Evolutionary conservation across 92 coral and sea anemone species (phyloP), one percentile per base, ranked within the genome.

Genomic region (Galaxea fascicularis): DNA sequence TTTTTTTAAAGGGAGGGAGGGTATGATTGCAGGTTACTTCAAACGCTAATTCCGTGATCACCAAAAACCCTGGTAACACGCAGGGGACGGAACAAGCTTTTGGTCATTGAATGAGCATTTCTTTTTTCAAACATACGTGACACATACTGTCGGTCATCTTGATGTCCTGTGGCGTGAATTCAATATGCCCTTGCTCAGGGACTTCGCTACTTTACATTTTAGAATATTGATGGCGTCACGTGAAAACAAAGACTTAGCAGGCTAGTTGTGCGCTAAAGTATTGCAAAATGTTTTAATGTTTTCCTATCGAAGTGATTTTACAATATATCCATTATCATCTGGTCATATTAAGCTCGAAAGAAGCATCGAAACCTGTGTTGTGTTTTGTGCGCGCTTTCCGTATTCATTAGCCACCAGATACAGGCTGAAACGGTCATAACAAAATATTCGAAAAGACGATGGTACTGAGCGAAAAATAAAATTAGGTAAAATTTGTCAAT

Each of bases 11-110:
- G 41, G 41, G 41, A 35, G 41, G 41, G 41, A 35, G 41, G 41
- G 41, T 35, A 35, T 35, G 41, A 35, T 35, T 6, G 41, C 41
- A 35, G 60, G 18, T 54, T 54, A 14, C 18, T 15, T 54, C 29
- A 21, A 25, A n/a, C 26, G 29, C 29, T 65, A 26, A 65, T 26
- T 29, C 69, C 73, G 73, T 68, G 51, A 68, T n/a, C 51, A 21
- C 22, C 10, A 25, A 64, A 64, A 64, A 24, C 70, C 70, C 70
- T 28, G 70, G 70, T 64, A 26, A 64, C 45, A 52, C 58, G 58
- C 58, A 16, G 41, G 70, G 70, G n/a, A 15, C 70, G 70, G 45
- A 64, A 64, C 70, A 64, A 64, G 44, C 20, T 11, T 11, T 64
- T 64, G 70, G 35, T 24, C 70, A 8, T 15, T 64, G 39, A 64